Conservation (phyloP, 2,888 invertebrate genomes). For the Nipponacmea schrenckii region DNA sequence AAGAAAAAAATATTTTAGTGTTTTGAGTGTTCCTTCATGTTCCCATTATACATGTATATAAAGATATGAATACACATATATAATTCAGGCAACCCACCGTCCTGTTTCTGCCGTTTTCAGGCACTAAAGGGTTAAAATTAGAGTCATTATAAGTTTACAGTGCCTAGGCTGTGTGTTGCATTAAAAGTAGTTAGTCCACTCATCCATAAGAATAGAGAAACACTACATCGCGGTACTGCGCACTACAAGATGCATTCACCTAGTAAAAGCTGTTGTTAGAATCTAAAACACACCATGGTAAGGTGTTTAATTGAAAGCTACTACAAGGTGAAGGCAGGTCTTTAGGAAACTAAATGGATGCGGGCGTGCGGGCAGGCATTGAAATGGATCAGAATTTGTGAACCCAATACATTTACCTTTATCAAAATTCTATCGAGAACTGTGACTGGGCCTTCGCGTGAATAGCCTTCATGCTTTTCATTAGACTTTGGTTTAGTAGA, state of each 20-base stretch:
- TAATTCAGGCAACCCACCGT: constrained; percentile 42
- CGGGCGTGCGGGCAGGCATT: neutral
- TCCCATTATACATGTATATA: constrained; percentile 22
- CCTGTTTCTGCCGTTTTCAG: constrained; percentile 12
- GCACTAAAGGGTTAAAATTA: neutral
- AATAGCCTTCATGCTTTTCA: neutral
- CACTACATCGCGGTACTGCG: constrained; percentile 5
- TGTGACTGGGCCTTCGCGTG: constrained; percentile 9
- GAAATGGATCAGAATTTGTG: constrained; percentile 4
- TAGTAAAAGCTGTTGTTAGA: constrained; percentile 8
- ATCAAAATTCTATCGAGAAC: constrained; percentile 5
- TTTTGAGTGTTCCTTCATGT: constrained; percentile 24
- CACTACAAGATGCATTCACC: constrained; percentile 4
- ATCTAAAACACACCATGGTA: neutral
- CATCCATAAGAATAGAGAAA: constrained; percentile 8
- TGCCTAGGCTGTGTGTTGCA: constrained; percentile 18
- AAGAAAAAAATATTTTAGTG: neutral
- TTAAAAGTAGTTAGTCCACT: constrained; percentile 15
- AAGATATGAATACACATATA: constrained; percentile 12
- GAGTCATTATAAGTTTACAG: constrained; percentile 18
- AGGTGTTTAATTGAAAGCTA: neutral
- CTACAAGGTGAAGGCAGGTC: neutral
- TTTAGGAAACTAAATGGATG: neutral
- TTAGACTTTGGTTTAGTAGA: constrained; percentile 2
- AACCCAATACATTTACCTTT: constrained; percentile 7